phyloP scores from a whole-genome alignment of 2,888 invertebrate genomes.

The Melangyna quadrimaculata region DNA sequence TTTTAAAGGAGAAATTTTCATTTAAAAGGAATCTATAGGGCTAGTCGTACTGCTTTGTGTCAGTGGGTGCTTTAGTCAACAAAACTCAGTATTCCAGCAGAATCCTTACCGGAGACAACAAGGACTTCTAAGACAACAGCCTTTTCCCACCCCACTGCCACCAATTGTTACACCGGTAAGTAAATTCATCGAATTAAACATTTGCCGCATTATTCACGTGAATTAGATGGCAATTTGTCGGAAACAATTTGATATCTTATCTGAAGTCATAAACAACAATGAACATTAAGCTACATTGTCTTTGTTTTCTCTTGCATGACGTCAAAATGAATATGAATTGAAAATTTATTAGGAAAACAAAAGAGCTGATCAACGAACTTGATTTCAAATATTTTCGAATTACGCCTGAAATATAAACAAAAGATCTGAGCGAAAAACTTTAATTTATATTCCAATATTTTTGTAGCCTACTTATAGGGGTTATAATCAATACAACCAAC shows the following conservation, averaged over 20 bases:
- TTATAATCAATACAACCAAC: constrained; percentile 77
- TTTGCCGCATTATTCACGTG: constrained; percentile 28
- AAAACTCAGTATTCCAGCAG: constrained; percentile 76
- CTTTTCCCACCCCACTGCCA: constrained; percentile 74
- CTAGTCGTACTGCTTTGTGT: constrained; percentile 56
- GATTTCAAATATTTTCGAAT: constrained; percentile 24
- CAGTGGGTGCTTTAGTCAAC: constrained; percentile 74
- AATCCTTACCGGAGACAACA: constrained; percentile 76
- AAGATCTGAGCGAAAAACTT: constrained; percentile 60
- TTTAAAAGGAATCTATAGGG: constrained; percentile 50
- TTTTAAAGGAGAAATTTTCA: constrained; percentile 40
- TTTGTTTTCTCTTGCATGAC: constrained; percentile 36
- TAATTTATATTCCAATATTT: constrained; percentile 1
- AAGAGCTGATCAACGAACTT: constrained; percentile 67
- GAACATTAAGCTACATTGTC: constrained; percentile 27
- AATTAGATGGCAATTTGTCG: constrained; percentile 61
- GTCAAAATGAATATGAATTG: constrained; percentile 30
- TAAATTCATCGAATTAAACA: constrained; percentile 3
- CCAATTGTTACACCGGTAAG: constrained; percentile 74
- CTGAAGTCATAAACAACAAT: constrained; percentile 64
- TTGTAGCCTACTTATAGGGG: constrained; percentile 76
- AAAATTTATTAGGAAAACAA: constrained; percentile 38
- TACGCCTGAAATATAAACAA: constrained; percentile 69
- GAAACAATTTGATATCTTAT: constrained; percentile 47
- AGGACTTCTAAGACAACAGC: constrained; percentile 64